These are phyloP conservation scores for Zoanthus sociatus DNA, from an alignment of 92 coral and sea anemone species.

Conservation along the genomic window DNA sequence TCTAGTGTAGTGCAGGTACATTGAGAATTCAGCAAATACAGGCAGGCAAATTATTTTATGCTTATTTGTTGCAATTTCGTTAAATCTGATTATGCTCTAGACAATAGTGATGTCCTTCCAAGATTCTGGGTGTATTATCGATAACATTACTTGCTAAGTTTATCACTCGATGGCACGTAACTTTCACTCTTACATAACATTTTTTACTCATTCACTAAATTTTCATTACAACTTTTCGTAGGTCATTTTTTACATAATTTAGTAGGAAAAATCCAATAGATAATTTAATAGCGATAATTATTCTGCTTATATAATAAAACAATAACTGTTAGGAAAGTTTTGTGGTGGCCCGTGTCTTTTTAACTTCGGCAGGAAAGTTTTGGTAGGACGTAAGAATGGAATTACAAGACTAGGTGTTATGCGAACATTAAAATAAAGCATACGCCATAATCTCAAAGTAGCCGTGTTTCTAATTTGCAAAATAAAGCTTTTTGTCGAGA, in stretches of 20 bases:
- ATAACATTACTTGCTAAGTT: background rate
- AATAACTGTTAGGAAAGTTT: background rate
- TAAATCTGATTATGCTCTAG: slow-evolving; percentile 2
- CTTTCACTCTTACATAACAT: background rate
- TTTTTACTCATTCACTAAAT: too few species aligned
- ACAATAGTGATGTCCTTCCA: background rate
- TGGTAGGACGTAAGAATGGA: background rate
- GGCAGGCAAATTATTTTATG: background rate
- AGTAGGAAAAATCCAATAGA: background rate
- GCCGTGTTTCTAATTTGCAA: slow-evolving; percentile 25
- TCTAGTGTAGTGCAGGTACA: background rate
- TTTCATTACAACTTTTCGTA: too few species aligned
- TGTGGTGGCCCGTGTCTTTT: background rate
- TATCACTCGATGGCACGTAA: background rate
- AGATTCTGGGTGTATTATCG: background rate
- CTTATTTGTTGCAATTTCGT: background rate
- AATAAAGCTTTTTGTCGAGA: slow-evolving; percentile 49
- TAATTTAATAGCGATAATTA: background rate
- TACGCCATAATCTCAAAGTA: background rate
- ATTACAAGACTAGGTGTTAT: background rate
- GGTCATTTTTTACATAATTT: background rate
- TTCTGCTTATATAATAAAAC: too few species aligned
- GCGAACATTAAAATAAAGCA: background rate
- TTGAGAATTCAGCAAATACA: slow-evolving; percentile 11
- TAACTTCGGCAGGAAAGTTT: background rate